These are phyloP conservation scores for Urocolius indicus DNA, from an alignment of 2,113 vertebrate species.

Conservation along the genomic window DNA sequence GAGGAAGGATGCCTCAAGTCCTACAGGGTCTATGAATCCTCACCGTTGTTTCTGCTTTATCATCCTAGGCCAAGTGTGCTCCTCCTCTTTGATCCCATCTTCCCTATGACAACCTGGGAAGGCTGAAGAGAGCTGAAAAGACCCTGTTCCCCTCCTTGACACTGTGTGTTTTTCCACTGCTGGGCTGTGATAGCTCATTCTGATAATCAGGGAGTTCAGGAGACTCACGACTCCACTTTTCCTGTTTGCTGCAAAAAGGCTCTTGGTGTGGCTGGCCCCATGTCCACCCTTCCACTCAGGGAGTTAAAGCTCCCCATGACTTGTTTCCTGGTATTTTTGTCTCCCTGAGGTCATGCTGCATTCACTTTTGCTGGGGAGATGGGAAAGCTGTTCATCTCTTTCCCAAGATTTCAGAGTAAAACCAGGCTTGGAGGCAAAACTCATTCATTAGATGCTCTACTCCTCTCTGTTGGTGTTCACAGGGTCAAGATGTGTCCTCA, in stretches of 20 bases:
- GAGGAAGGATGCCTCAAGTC: background rate
- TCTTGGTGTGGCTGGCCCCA: fast-evolving
- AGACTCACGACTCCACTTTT: fast-evolving
- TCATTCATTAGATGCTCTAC: fast-evolving
- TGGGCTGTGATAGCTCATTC: fast-evolving
- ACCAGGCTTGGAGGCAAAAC: background rate
- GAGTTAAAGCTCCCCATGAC: background rate
- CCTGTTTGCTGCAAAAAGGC: background rate
- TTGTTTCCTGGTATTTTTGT: background rate
- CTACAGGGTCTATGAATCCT: fast-evolving
- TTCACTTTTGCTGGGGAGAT: background rate
- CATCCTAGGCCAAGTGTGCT: fast-evolving
- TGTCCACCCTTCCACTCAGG: background rate
- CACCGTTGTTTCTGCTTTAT: background rate
- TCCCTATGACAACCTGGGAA: background rate
- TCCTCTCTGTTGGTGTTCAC: background rate
- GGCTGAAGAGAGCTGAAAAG: background rate
- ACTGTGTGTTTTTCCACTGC: background rate
- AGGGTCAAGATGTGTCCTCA: background rate
- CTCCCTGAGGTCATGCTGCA: background rate
- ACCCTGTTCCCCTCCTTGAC: background rate
- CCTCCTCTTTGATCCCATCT: background rate
- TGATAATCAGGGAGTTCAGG: background rate
- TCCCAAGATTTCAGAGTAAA: background rate
- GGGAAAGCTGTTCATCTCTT: background rate